Conservation (phyloP, 2,888 invertebrate species). For the Drosophila prolongata region DNA sequence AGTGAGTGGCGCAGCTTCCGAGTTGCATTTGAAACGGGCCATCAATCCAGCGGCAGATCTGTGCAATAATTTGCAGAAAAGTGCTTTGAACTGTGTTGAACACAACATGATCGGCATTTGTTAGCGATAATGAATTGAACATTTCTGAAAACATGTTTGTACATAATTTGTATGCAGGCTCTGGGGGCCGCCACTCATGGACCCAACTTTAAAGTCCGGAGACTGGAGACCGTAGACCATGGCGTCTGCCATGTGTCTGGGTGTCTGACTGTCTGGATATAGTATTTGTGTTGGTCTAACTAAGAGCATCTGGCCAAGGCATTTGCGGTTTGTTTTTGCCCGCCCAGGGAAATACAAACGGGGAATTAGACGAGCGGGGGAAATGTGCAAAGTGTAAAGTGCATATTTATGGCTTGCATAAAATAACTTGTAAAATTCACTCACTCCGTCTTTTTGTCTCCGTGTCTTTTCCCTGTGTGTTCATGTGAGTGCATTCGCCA, state of each 20-base stretch:
- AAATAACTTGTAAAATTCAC: conserved; percentile 78
- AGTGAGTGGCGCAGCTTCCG: conserved; percentile 38
- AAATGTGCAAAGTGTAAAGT: conserved; percentile 79
- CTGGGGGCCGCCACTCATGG: conserved; percentile 29
- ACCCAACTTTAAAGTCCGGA: conserved; percentile 27
- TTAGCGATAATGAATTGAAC: conserved; percentile 82
- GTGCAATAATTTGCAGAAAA: conserved; percentile 75
- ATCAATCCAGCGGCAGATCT: conserved; percentile 20
- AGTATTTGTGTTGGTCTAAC: conserved; percentile 68
- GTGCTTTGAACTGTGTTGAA: conserved; percentile 78
- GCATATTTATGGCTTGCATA: conserved; percentile 81
- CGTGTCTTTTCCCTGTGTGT: conserved; percentile 8
- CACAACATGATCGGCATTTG: conserved; percentile 81
- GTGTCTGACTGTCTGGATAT: conserved; percentile 24
- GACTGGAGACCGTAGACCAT: conserved; percentile 6
- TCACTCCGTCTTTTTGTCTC: conserved; percentile 46
- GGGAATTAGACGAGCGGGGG: conserved; percentile 37
- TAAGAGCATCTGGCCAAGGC: conserved; percentile 73
- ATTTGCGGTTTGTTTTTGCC: conserved; percentile 54
- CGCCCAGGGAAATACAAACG: conserved; percentile 5
- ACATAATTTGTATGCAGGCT: conserved; percentile 79
- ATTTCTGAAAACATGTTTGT: conserved; percentile 80
- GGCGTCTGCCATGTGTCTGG: conserved; percentile 31
- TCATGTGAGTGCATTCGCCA: conserved; percentile 43
- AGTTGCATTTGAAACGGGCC: conserved; percentile 31